Evolutionary conservation across 2,888 invertebrate species (phyloP), one percentile per base, ranked within the genome.

Genomic region (Mythimna ferrago): DNA sequence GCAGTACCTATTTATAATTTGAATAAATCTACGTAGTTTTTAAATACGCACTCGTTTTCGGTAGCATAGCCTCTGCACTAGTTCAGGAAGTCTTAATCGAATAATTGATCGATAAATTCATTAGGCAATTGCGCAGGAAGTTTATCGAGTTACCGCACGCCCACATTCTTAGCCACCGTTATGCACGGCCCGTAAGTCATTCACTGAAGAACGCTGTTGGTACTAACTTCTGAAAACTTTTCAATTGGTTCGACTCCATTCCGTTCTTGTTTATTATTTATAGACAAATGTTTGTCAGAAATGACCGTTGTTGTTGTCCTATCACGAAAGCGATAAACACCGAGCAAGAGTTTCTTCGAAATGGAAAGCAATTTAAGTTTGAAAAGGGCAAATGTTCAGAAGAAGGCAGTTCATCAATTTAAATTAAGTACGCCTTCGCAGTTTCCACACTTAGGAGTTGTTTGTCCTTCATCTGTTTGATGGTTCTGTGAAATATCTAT

Each of bases 91-190:
- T 68, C 54, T 21, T 76, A 65, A 75, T 80, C 38, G 64, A 72
- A 41, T 68, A 70, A 80, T 78, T 35, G 58, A 69, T 78, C 58
- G 57, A 70, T 64, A 38, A 69, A 53, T 77, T 70, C 26, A 41
- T 63, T 62, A 62, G 75, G 63, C 71, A 84, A 81, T 85, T 82
- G 69, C 68, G 64, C 74, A 76, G 67, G 78, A 76, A 74, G 69
- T 78, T 78, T 76, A 85, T 73, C 64, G 66, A 66, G 72, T 73
- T 72, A 71, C 76, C 64, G 54, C 51, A 58, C 72, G 61, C 73
- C 73, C 63, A 72, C 68, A 66, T 75, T 75, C 56, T 57, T 54
- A 53, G 57, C 32, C 54, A 62, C 51, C 61, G 51, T 65, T 58
- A 74, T 54, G 70, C 54, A 58, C 44, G 58, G 56, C 60, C 38